Evolutionary conservation across 2,797 vertebrate species (phyloP), one percentile per base, ranked within the genome.

Genomic region (Cygnus olor): DNA sequence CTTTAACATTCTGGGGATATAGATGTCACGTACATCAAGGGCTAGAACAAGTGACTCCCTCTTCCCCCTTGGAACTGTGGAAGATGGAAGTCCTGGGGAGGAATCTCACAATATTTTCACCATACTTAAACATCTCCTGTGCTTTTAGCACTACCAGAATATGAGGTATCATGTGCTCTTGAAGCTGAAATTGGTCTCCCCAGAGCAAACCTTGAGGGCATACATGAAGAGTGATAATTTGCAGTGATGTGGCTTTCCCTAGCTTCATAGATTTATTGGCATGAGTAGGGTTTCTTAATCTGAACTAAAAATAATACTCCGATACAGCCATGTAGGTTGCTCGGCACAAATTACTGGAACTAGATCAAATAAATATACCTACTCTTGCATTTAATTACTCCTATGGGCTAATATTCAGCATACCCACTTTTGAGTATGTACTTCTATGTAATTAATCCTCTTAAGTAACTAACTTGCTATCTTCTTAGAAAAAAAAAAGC

Each of bases 301-400:
- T 64, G 64, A 93, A 73, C 85, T 94, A 86, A 94, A 93, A 92
- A 84, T 84, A 84, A 63, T 88, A 47, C 11, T 88, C 51, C 72
- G 18, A 58, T 77, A 40, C 82, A 73, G 70, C 58, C 10, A 2
- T 25, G 44, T 85, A 72, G 53, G 60, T 80, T 86, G 68, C 51
- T 93, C 1, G 3, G 16, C 73, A 54, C 16, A 54, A 40, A 1
- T 77, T 93, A 74, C 80, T 95, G 89, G 91, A 88, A 80, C 73
- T 40, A 40, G 80, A 96, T 95, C 70, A 93, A 94, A 91, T 34
- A 6, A 18, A 17, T 69, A 3, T 10, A 77, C 71, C 71, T 94
- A 34, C 80, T 88, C 51, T 9, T 4, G 10, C 28, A 10, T 93
- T 70, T 91, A 80, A 81, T 81, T 86, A 70, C 51, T 84, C 77